Conservation (phyloP, 92 coral and sea anemone genomes). For the Porites lobata region DNA sequence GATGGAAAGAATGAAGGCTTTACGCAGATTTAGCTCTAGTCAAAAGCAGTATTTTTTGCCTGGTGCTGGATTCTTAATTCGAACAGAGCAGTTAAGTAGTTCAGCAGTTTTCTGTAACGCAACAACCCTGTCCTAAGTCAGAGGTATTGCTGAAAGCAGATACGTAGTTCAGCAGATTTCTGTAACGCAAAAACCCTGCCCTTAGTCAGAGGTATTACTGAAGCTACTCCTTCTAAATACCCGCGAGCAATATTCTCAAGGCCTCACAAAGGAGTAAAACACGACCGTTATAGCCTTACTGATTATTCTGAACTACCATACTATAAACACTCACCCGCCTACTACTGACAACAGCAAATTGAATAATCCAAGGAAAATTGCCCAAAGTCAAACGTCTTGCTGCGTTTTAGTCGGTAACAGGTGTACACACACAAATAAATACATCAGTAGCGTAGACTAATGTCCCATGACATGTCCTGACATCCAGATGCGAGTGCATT, state of each 20-base stretch:
- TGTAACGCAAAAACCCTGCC: not conserved
- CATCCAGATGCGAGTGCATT: not conserved
- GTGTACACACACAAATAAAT: not conserved
- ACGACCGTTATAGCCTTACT: not conserved
- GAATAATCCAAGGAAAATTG: conserved; percentile 17
- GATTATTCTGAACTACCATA: not conserved
- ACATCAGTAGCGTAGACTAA: not conserved
- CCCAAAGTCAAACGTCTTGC: conserved; percentile 3
- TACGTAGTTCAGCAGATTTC: too few relatives aligned
- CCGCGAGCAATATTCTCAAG: not conserved
- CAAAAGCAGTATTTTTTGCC: not conserved
- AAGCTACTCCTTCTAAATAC: not conserved
- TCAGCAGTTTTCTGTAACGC: too few relatives aligned
- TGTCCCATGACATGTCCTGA: not conserved
- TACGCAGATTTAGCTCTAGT: not conserved
- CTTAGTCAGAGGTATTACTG: not conserved
- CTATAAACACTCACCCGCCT: not conserved
- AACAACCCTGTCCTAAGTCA: not conserved
- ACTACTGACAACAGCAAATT: not conserved
- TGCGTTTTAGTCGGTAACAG: conserved; percentile 1
- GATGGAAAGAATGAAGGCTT: not conserved
- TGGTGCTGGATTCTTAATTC: not conserved
- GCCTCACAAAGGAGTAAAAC: not conserved
- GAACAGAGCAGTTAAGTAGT: not conserved
- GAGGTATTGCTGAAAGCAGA: not conserved